phyloP scores from a whole-genome alignment of 2,113 vertebrate genomes.

The Saguinus imperator region DNA sequence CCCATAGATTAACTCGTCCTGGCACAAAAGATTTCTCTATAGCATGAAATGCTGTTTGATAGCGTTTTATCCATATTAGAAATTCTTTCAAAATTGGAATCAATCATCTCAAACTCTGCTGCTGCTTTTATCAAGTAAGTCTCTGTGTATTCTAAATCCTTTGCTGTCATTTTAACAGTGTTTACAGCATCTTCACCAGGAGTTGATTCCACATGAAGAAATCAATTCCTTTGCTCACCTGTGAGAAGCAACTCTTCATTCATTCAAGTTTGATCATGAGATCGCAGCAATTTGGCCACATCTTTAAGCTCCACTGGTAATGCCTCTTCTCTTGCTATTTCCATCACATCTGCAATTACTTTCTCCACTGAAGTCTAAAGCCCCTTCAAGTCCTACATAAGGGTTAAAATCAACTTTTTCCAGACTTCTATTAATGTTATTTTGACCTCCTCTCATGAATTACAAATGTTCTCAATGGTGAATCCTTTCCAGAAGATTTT shows the following conservation, averaged over 20 bases:
- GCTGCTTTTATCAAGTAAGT: too few relatives aligned
- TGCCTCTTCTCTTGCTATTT: not conserved
- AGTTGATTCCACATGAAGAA: too few relatives aligned
- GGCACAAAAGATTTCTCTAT: too few relatives aligned
- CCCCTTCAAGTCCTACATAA: not conserved
- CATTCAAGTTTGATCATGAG: not conserved
- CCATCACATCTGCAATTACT: not conserved
- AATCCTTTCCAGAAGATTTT: not conserved
- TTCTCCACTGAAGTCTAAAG: not conserved
- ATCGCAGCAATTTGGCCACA: not conserved
- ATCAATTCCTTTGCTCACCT: not conserved
- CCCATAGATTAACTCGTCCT: too few relatives aligned
- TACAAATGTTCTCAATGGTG: not conserved
- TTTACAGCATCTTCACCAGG: too few relatives aligned
- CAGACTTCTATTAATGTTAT: not conserved
- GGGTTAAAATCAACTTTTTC: not conserved
- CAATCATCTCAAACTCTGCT: too few relatives aligned
- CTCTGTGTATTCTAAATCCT: too few relatives aligned
- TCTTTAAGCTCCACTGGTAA: not conserved
- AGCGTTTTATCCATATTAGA: too few relatives aligned
- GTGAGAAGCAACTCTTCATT: not conserved
- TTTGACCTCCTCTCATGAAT: not conserved
- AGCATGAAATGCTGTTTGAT: too few relatives aligned
- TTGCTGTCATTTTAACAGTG: too few relatives aligned
- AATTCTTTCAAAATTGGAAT: too few relatives aligned